Base-by-base conservation (phyloP, 2,797 vertebrate species). In the Loriculus beryllinus region DNA sequence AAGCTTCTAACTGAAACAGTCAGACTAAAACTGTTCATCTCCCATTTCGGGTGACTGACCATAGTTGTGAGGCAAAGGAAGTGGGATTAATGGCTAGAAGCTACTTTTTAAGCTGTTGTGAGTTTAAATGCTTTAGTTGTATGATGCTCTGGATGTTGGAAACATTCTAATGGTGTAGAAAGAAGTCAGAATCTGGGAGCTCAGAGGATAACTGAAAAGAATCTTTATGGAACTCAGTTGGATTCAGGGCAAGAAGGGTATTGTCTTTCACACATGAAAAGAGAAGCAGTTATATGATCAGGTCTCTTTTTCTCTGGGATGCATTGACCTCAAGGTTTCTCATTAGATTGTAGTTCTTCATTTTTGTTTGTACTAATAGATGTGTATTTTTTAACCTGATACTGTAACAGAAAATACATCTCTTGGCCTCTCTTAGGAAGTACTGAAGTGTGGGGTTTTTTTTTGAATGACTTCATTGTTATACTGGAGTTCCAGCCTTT, bases 11-110 rank as follows among this genome's bases (percentile, higher is more conserved):
- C 39, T 48, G 51, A 74, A 92, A 35, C 19, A 22, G 15, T 88
- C 16, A 9, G 31, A 57, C 25, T 33, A 49, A 48, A 86, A 48
- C 8, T 60, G 18, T 71, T 71, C 9, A 7, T 80, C 13, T 60
- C 28, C 8, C 7, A 45, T 70, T 43, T 18, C 54, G 6, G 13
- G 22, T 82, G 64, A 28, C 39, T 0, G 1, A 21, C 14, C 0
- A 0, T 6, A 68, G 39, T 25, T 68, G 57, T 57, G 40, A 57
- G 70, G 54, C 57, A 49, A 26, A 60, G 52, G 23, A 68, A 6
- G 20, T n/a, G n/a, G 33, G 18, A 37, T 67, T 40, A 60, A 19
- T 47, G 54, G 7, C 35, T 26, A 72, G 59, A 33, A 68, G n/a
- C 14, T 76, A 1, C 39, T 42, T 64, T 45, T 8, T 76, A 19